Evolutionary conservation across 2,797 vertebrate species (phyloP).

Genomic region (Danio tinwini): DNA sequence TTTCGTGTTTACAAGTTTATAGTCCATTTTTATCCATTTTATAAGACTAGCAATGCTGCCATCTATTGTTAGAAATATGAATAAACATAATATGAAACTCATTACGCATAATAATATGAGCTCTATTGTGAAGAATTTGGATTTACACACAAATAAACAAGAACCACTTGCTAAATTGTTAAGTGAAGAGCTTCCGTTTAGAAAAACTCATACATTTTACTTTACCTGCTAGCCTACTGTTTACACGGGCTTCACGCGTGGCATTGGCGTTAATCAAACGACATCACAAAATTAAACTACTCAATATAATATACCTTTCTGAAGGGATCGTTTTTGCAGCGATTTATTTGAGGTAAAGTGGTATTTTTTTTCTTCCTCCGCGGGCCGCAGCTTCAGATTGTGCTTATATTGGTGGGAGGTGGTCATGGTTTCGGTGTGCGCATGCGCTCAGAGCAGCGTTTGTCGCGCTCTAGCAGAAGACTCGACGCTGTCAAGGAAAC

Average conservation of each 20-base stretch:
- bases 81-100: not conserved
- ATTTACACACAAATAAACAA: not conserved
- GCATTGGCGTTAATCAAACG: not conserved
- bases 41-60: not conserved
- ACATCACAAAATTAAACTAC: not conserved
- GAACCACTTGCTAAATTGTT: no score
- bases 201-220: not conserved
- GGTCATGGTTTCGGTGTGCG: constrained; percentile 56
- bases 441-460: constrained; percentile 65
- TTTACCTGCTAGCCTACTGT: not conserved
- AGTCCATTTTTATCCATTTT: not conserved
- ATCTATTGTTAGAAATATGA: constrained; percentile 7
- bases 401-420: constrained; percentile 61
- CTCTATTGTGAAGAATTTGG: not conserved
- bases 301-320: not conserved
- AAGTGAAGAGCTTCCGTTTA: not conserved
- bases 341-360: not conserved
- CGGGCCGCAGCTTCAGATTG: not conserved
- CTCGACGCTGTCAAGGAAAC: constrained; percentile 80
- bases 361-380: not conserved
- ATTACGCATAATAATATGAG: not conserved
- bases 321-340: no score
- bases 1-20: not conserved
- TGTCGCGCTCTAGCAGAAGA: constrained; percentile 51
- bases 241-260: not conserved